Evolutionary conservation across 2,888 invertebrate species (phyloP), one percentile per base, ranked within the genome.

Genomic region (Tipula helvola): DNA sequence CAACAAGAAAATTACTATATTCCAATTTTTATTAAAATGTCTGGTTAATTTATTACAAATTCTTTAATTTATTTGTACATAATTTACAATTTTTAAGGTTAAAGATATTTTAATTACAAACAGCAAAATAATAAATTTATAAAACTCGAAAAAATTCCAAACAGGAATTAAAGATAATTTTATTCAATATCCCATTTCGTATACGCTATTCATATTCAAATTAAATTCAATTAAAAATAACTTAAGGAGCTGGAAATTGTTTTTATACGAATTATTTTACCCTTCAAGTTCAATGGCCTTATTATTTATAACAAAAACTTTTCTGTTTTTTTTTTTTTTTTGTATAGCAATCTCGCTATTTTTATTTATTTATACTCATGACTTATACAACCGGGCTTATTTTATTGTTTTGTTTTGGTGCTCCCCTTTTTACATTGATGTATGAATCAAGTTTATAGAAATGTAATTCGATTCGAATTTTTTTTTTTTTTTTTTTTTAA

Each of bases 111-210:
- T 71, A 71, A 71, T 71, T 71, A 71, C 71, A 71, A 71, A 71
- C 71, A 71, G 71, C 71, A 71, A 71, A 16, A 52, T 16, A 52
- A 52, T 16, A 52, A 16, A 16, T 16, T 5, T 5, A 39, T 7
- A 39, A 39, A 39, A 57, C 52, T 57, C 16, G 7, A 57, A 57
- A 28, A 28, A 57, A 71, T 28, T 71, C 71, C 71, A 13, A 71
- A 71, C 28, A 28, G 71, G 71, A 71, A 71, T 71, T 71, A 71
- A 71, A 71, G 28, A 71, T 71, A 71, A 71, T 71, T 71, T 71
- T 71, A 71, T 71, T 71, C 71, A 71, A 71, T 71, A 71, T 71
- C 71, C 71, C 71, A 71, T 71, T 71, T 71, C 71, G 71, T 71
- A 28, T 28, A 28, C 52, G 52, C 71, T 28, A 71, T 71, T 71